A percentile compares a stretch with the other conserved stretches of the same genome.
Evolutionary conservation across 2,797 vertebrate genomes (phyloP).

Genomic region (Muscicapa striata): DNA sequence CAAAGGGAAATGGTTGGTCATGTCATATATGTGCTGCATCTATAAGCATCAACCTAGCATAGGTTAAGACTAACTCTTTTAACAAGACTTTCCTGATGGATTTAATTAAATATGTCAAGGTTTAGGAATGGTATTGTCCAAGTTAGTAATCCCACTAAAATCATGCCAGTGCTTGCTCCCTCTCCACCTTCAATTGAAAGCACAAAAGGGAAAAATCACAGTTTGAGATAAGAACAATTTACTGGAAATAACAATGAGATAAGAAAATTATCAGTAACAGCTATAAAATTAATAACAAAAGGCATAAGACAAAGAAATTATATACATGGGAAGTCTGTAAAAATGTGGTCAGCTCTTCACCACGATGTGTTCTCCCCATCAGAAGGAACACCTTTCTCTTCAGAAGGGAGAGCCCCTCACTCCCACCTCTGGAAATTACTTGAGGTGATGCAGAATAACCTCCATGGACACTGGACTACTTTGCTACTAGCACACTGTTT

Average conservation of each 20-base stretch:
- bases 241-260: neutral
- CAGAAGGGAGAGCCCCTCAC: accelerated
- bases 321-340: accelerated
- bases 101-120: neutral
- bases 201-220: neutral
- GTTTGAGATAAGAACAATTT: neutral
- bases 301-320: neutral
- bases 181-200: neutral
- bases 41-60: neutral
- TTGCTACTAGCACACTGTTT: neutral
- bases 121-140: neutral
- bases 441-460: neutral
- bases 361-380: accelerated
- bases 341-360: neutral
- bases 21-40: neutral
- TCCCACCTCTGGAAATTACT: neutral
- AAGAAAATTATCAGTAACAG: neutral
- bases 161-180: neutral
- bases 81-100: neutral
- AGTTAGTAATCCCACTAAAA: neutral
- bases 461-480: neutral
- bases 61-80: neutral
- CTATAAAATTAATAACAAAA: neutral
- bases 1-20: neutral
- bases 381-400: accelerated